Evolutionary conservation across 2,113 vertebrate species (phyloP), one percentile per base, ranked within the genome.

Genomic region (Leptosomus discolor): DNA sequence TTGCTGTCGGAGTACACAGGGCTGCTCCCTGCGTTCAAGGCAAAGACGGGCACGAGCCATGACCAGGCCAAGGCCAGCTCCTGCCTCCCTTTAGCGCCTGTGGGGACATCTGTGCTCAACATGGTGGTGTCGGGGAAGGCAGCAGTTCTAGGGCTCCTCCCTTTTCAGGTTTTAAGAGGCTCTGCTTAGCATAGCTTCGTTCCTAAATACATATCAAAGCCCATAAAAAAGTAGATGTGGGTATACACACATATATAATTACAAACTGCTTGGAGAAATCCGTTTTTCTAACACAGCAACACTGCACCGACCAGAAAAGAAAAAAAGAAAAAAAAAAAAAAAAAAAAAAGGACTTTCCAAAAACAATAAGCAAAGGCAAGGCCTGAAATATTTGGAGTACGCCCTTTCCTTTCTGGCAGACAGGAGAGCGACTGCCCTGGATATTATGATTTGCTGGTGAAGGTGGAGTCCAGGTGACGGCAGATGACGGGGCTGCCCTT

Each of bases 391-490:
- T 70, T 95, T 74, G 58, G 95, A 89, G 73, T 54, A 92, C 94
- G 84, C 94, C 97, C 96, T 97, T 97, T 97, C 92, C 97, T 96
- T 92, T 94, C 76, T 92, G 92, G 95, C 91, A 91, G 76, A 32
- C 41, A 16, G 46, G 75, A 29, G 58, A 63, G 83, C 3, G 8
- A 30, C 91, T 92, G 94, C 87, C 60, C 86, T 89, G 80, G 67
- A n/a, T 85, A 5, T 90, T 84, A 6, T 37, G 64, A 53, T 90
- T 69, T 95, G 85, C 29, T 39, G 60, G 51, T 36, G 86, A 78
- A 85, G 69, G 85, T 68, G 86, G 82, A 60, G 76, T 1, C 14
- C 84, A 77, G 91, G 95, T 80, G 92, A 26, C 2, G 22, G 84
- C 75, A 85, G 5, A 15, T 71, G 92, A 37, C 84, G 3, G 57